Base-by-base conservation (phyloP, 2,797 vertebrate species). In the Triplophysa bombifrons region DNA sequence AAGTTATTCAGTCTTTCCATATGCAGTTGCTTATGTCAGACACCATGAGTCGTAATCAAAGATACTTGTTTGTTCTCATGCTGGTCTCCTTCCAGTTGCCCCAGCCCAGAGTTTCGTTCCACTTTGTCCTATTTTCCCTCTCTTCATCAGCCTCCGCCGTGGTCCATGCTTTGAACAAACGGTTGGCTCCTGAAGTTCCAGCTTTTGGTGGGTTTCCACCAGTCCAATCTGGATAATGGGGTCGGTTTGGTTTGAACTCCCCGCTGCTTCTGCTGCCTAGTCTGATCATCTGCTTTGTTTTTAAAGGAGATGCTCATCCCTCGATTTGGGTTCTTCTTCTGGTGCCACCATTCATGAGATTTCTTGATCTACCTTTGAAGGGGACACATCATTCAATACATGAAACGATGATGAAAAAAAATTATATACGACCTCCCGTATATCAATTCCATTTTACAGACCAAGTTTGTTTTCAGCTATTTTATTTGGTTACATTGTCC, bases 21-120 rank as follows among this genome's bases (percentile, higher is more conserved):
- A 55, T 27, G 55, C 46, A 72, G 27, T 61, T 63, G 63, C 55
- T 12, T 55, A 44, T 55, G 55, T 30, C 60, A 63, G 70, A 73
- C 74, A 77, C 65, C 61, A 41, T 60, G 25, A 50, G 65, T 41
- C 69, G 48, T 70, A 68, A 68, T 74, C 76, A 68, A 63, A 65
- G 48, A 65, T 74, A 25, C 50, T 44, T 9, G 3, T 73, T 72
- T 80, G 34, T 68, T 78, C 46, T 53, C 14, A 48, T 51, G 46
- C 76, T 78, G 76, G 76, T 71, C 27, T 63, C 46, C 67, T 71
- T 78, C 76, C 76, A 78, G 67, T 78, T 5, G 38, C 46, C 27
- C 67, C 46, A 30, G 25, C 46, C 51, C 66, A 64, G 66, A 30
- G 19, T 76, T 75, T 69, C 41, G 41, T 76, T 78, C 58, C 76